Base-by-base conservation (phyloP, 2,888 invertebrate species). In the Agrilus biguttatus region DNA sequence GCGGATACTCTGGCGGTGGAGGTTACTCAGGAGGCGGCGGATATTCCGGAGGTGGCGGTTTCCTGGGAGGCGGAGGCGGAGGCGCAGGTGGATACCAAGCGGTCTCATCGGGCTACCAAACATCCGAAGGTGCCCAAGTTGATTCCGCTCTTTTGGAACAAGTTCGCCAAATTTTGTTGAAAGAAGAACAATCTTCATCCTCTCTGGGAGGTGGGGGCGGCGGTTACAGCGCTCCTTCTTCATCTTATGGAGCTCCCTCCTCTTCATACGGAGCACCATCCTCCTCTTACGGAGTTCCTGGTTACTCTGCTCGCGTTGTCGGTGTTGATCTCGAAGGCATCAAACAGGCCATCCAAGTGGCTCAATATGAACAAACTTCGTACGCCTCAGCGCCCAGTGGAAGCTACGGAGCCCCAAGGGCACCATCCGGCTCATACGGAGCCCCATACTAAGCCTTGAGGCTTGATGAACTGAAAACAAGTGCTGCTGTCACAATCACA, bases 271-370 rank as follows among this genome's bases (percentile, higher is more conserved):
- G 80, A 45, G 78, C 70, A 43, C 82, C 83, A 45, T 78, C 79
- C 39, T 71, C 79, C 1, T 70, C 71, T 47, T 81, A 81, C 66
- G 82, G 81, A 48, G 80, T 72, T 49, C 80, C 66, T 59, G 68
- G 65, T 58, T 59, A 57, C 47, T 62, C 65, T 48, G 55, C 58
- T 45, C 76, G 81, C 54, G 86, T 88, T 43, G 84, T 86, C 53
- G 88, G 87, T 52, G 80, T 88, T 66, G 81, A 85, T 67, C 78
- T 88, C 50, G 88, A 87, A 57, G 86, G 83, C 49, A 83, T 87
- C 58, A 83, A 84, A 58, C 87, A 86, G 57, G 87, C 86, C 54
- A 83, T 88, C 68, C 87, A 88, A 65, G 87, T 88, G 49, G 88
- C 88, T 36, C 86, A 88, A 59, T 87, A 80, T 73, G 75, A 81